These are phyloP conservation scores for Hippocampus abdominalis DNA, from an alignment of 2,113 vertebrate genomes.

Conservation along the genomic window DNA sequence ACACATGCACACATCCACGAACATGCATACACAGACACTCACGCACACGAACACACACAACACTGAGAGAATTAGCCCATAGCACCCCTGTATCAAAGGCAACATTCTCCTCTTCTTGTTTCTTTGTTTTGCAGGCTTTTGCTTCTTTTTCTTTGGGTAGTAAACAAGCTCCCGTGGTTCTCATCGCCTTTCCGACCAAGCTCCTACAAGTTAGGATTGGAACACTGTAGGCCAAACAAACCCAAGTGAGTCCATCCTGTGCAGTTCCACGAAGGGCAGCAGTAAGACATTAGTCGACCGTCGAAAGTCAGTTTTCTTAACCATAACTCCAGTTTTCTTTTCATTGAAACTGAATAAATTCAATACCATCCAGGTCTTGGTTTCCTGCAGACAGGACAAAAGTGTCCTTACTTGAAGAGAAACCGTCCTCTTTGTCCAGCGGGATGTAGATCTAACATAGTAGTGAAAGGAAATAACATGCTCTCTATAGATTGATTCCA, in stretches of 20 bases:
- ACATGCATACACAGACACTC: conserved; percentile 13
- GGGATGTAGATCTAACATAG: no score
- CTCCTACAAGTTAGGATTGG: not conserved
- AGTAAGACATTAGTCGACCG: no score
- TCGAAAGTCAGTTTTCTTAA: no score
- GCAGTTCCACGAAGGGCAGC: no score
- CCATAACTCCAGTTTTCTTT: no score
- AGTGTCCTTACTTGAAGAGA: no score
- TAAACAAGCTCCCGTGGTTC: conserved; percentile 21
- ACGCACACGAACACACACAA: conserved; percentile 9
- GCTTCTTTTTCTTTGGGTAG: conserved; percentile 26
- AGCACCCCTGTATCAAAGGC: conserved; percentile 65
- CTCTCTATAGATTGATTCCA: no score
- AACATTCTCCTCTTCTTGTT: conserved; percentile 60
- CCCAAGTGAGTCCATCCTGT: not conserved
- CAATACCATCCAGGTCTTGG: no score
- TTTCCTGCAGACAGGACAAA: no score
- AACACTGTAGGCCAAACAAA: not conserved
- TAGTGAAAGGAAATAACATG: no score
- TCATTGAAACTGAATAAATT: no score
- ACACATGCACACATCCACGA: conserved; percentile 15
- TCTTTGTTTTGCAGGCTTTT: conserved; percentile 43
- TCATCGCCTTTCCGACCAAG: not conserved
- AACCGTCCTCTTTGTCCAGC: no score
- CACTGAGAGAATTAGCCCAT: conserved; percentile 43